These are phyloP conservation scores for Tiaroga cobitis DNA, from an alignment of 2,797 vertebrate genomes.

Conservation along the genomic window DNA sequence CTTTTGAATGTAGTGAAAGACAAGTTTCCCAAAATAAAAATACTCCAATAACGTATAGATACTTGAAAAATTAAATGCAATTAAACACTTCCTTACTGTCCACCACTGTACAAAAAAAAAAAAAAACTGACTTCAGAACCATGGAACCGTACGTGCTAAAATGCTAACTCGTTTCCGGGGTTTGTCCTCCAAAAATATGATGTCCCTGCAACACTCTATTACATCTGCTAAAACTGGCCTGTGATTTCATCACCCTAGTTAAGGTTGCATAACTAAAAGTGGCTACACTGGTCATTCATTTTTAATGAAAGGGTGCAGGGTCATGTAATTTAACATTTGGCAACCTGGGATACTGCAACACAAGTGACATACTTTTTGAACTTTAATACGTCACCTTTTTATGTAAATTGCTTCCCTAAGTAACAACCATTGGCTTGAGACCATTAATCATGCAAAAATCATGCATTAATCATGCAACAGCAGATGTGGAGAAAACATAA, in stretches of 20 bases:
- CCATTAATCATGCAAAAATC: conserved; percentile 13
- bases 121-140: too few species aligned
- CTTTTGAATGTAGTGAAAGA: too few species aligned
- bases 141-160: too few species aligned
- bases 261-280: neutral
- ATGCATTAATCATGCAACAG: too few species aligned
- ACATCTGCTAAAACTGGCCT: neutral
- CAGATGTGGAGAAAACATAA: neutral
- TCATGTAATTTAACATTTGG: neutral
- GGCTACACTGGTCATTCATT: neutral
- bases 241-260: neutral
- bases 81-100: neutral
- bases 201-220: neutral
- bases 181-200: neutral
- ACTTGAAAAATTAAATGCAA: too few species aligned
- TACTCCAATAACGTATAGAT: neutral
- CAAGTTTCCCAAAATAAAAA: too few species aligned
- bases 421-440: neutral
- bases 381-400: too few species aligned
- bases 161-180: too few species aligned
- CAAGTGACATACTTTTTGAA: neutral
- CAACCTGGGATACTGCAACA: neutral
- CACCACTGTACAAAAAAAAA: too few species aligned
- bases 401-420: conserved; percentile 5
- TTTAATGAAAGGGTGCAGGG: conserved; percentile 6